Base-by-base conservation (phyloP, 1,140 invertebrate genomes). In the Drosophila sechellia region DNA sequence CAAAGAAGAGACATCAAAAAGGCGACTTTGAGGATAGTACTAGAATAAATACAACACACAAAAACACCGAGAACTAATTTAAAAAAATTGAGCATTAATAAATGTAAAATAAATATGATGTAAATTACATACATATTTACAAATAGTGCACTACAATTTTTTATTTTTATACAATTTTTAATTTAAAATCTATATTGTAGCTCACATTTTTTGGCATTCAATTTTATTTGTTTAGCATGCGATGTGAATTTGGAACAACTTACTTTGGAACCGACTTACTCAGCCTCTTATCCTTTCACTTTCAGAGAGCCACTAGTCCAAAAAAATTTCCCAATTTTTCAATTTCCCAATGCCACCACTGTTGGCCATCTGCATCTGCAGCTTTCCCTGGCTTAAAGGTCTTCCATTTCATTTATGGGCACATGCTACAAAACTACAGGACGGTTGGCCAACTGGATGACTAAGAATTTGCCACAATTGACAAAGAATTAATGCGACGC, bases 401-500 rank as follows among this genome's bases (percentile, higher is more conserved):
- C 59, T 37, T 63, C 39, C 40, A 56, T 74, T 75, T 34, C 40
- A 57, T 52, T 57, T 75, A 48, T 55, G 70, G 50, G 56, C 69
- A 73, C 57, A 61, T 22, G 48, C 34, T 37, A 61, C 25, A 60
- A 35, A 59, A 73, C 40, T 60, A 60, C 56, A 34, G 49, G 50
- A 52, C 49, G 10, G 39, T 49, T 27, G 50, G 42, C 52, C 17
- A 35, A 25, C 49, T 49, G 15, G 27, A 27, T 57, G 43, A 43
- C 42, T 56, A 55, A 64, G 71, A 74, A 87, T 79, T 81, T 87
- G 66, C 79, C 83, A 87, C 83, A 87, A 79, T 87, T 87, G 79
- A 87, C 84, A 87, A 83, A 83, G 83, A 87, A 89, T 87, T 87
- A 77, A 87, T 87, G 79, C 77, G 76, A 77, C 66, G 84, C 66